Evolutionary conservation across 2,888 invertebrate genomes (phyloP).

Genomic region (Parnassius orleans): DNA sequence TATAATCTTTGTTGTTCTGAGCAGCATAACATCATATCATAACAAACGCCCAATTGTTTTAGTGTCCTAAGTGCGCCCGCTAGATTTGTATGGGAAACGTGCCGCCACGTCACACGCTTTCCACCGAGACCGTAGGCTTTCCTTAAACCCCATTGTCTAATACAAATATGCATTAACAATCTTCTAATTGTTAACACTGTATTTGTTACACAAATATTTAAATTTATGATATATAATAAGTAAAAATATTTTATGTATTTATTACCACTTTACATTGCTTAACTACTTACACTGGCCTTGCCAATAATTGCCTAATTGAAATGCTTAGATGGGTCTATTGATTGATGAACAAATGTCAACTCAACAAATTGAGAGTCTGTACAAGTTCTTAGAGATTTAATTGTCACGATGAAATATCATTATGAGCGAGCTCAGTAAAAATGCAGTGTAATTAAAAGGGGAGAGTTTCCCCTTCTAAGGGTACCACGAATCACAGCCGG

Average conservation of each 20-base stretch:
- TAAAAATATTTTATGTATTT: not conserved
- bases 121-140: too few relatives aligned
- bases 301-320: slow-evolving; percentile 16
- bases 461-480: slow-evolving; percentile 1
- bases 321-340: not conserved
- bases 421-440: slow-evolving; percentile 11
- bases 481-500: slow-evolving; percentile 16
- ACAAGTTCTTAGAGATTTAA: slow-evolving; percentile 14
- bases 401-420: slow-evolving; percentile 24
- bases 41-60: too few relatives aligned
- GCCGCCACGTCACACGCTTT: too few relatives aligned
- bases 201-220: too few relatives aligned
- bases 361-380: slow-evolving; percentile 21
- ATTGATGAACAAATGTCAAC: slow-evolving; percentile 20
- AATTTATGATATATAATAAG: too few relatives aligned
- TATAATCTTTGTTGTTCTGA: too few relatives aligned
- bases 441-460: slow-evolving; percentile 22
- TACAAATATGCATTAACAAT: too few relatives aligned
- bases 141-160: too few relatives aligned
- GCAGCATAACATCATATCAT: too few relatives aligned
- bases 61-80: too few relatives aligned
- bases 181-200: too few relatives aligned
- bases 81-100: too few relatives aligned
- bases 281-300: slow-evolving; percentile 13
- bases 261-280: not conserved